A percentile compares a stretch with the other conserved stretches of the same genome.
These are phyloP conservation scores for Oriolus oriolus DNA, from an alignment of 2,113 vertebrate genomes.

Conservation along the genomic window DNA sequence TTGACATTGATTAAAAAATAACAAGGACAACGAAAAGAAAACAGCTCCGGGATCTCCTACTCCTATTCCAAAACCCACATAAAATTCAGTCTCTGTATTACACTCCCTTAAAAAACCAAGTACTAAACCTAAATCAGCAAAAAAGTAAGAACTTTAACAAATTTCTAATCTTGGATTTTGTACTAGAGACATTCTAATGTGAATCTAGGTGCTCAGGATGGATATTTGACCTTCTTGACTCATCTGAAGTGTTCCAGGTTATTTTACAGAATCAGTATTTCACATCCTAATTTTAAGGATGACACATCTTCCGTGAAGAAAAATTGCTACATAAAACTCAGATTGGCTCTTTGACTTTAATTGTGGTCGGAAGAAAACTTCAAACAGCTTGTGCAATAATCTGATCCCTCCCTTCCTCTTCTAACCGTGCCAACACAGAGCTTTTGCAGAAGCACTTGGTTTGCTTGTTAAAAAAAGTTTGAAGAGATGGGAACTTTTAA, in stretches of 20 bases:
- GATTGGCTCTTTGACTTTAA: background rate
- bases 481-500: background rate
- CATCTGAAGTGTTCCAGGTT: background rate
- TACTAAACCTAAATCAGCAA: background rate
- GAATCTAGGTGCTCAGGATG: background rate
- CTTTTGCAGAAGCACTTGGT: background rate
- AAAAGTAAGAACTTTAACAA: background rate
- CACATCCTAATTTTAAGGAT: background rate
- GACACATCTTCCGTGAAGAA: background rate
- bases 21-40: background rate
- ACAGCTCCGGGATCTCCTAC: background rate
- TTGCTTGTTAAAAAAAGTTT: background rate
- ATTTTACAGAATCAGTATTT: background rate
- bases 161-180: background rate
- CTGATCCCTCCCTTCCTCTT: background rate
- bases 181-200: background rate
- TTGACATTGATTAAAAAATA: background rate
- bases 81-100: background rate
- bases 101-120: background rate
- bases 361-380: conserved; percentile 1
- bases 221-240: background rate
- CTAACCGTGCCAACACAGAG: background rate
- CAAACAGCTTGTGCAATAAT: background rate
- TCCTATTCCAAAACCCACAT: background rate
- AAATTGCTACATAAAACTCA: background rate